Percentiles rank a stretch among this genome's conserved stretches.
phyloP scores from a whole-genome alignment of 2,113 vertebrate genomes.

The Hymenochirus boettgeri region DNA sequence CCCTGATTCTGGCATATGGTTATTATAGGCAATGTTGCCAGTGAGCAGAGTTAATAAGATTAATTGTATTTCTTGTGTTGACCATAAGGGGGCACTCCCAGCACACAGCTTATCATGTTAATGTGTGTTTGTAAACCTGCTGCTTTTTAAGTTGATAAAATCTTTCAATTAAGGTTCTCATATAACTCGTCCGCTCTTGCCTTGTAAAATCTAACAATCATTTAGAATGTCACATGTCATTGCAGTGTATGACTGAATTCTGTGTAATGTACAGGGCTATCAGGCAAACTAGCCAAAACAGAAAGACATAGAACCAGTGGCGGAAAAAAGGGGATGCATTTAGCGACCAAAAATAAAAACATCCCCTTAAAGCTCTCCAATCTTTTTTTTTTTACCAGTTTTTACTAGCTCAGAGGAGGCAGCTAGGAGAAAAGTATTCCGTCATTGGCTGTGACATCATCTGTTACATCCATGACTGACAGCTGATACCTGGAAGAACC shows the following conservation, averaged over 20 bases:
- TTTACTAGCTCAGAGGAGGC: too few species aligned
- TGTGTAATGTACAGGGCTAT: not conserved
- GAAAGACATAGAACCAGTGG: too few species aligned
- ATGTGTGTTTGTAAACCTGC: not conserved
- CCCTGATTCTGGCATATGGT: not conserved
- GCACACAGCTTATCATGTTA: conserved; percentile 17
- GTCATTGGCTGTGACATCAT: too few species aligned
- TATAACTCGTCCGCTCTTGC: conserved; percentile 28
- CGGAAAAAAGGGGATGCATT: too few species aligned
- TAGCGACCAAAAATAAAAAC: too few species aligned
- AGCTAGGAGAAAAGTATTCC: too few species aligned
- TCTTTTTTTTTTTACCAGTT: too few species aligned
- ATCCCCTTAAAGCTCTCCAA: too few species aligned
- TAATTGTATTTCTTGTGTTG: not conserved
- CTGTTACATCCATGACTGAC: too few species aligned
- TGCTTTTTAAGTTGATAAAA: conserved; percentile 41
- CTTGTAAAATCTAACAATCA: conserved; percentile 39
- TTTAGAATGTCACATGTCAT: conserved; percentile 34
- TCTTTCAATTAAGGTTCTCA: conserved; percentile 41
- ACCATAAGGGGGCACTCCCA: conserved; percentile 28
- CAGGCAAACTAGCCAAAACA: too few species aligned
- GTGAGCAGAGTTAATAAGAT: not conserved
- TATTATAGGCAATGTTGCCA: not conserved
- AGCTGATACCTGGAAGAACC: too few species aligned
- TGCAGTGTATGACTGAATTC: conserved; percentile 19